Base-by-base conservation (phyloP, 2,888 invertebrate genomes). In the Patella caerulea region DNA sequence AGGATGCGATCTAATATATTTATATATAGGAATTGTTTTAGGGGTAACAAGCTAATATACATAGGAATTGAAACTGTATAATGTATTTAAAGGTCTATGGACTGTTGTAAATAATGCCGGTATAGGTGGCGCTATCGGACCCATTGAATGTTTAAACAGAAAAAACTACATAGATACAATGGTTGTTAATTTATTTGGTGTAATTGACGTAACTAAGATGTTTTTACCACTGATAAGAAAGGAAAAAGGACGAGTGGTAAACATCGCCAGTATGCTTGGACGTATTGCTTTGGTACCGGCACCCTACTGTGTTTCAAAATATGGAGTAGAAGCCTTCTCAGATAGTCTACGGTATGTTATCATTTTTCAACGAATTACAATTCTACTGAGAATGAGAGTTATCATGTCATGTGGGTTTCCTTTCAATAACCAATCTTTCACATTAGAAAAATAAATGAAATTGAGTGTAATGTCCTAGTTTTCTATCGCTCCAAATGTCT, bases 171-270 rank as follows among this genome's bases (percentile, higher is more conserved):
- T 82, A 45, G 65, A 73, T 1, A 79, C 79, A n/a, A 78, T 87
- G 52, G 81, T 83, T 7, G 86, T 90, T 55, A 92, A 92, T 81
- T 78, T 89, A 5, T 87, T 87, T 76, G 92, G 92, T 7, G 86
- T 91, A 5, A 88, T 92, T 11, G 85, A 86, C 9, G 45, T 45
- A 7, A 45, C 45, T 45, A 45, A 45, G 4, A 45, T 45, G 9
- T 45, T 45, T 45, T 79, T 88, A 17, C 88, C 88, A 0, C 77
- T 89, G 17, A 53, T 89, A 15, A 83, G 86, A 24, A 78, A 81
- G 34, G 81, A 80, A 11, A 79, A 79, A 71, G 89, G 89, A 2
- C 83, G 89, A 1, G 78, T 89, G 53, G 85, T 89, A 9, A 88
- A 86, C 81, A 86, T 86, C n/a, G 83, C 86, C 34, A 87, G 88